Percentiles rank a stretch among this genome's conserved stretches.
Evolutionary conservation across 2,113 vertebrate species (phyloP).

Genomic region (Caracal caracal): DNA sequence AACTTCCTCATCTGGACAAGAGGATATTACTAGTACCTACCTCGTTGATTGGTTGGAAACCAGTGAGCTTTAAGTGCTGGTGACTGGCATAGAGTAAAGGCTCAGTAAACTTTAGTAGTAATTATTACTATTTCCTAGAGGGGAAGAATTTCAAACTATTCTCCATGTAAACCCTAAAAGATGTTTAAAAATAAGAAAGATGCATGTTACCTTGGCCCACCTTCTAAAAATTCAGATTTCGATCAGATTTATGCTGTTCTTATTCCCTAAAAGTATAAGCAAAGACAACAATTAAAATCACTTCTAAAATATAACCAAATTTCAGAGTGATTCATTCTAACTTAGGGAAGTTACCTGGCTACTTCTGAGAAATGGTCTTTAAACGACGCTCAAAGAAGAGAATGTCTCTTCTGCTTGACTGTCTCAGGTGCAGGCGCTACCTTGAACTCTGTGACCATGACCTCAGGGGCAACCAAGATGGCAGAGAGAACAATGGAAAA

Average conservation of each 20-base stretch:
- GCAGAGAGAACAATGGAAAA: not conserved
- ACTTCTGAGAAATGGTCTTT: not conserved
- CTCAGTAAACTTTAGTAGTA: not conserved
- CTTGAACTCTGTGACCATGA: not conserved
- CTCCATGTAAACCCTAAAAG: not conserved
- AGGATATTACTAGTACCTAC: not conserved
- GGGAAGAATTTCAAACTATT: not conserved
- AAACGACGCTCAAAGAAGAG: not conserved
- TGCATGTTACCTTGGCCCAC: not conserved
- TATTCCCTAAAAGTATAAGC: not conserved
- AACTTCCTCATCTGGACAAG: not conserved
- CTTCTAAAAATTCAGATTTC: slow-evolving; percentile 30
- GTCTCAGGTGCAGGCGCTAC: rapidly evolving
- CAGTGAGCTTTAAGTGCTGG: not conserved
- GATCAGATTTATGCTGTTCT: not conserved
- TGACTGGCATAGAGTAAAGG: not conserved
- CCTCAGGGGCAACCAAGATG: not conserved
- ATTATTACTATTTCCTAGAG: not conserved
- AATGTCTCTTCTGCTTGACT: not conserved
- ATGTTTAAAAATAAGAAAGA: slow-evolving; percentile 25
- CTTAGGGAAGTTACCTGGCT: not conserved
- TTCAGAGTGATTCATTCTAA: not conserved
- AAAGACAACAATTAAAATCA: not conserved
- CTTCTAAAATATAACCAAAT: not conserved
- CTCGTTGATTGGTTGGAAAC: not conserved